Base-by-base conservation (phyloP, 2,888 invertebrate genomes). In the Drosophila testacea region DNA sequence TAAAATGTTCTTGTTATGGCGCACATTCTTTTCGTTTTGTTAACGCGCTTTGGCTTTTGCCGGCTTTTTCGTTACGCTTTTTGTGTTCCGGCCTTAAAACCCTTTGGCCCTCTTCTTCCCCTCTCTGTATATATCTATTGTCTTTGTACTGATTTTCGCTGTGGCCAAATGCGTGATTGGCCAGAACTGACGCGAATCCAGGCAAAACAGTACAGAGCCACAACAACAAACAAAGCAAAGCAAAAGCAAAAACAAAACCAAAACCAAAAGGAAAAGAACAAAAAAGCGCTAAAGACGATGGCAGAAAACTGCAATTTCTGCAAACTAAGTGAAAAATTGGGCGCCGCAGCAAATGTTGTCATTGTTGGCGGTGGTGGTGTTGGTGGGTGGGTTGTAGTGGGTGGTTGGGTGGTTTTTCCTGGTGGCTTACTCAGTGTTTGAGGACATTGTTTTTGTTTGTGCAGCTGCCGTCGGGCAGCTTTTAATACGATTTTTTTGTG, bases 111-210 rank as follows among this genome's bases (percentile, higher is more conserved):
- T 4, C n/a, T 13, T 6, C 41, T 9, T 5, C 13, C 6, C 9
- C 4, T 11, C 71, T 32, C 47, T 42, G 2, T 32, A 7, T 66
- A 4, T 38, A 9, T 66, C 44, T 41, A 47, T 62, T 55, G 50
- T 59, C 60, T 34, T 32, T 78, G 60, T 56, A 54, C 69, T 55
- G 77, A 59, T 60, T 59, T 67, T 52, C 56, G 65, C 56, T 63
- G 64, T 71, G 77, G 70, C 69, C 74, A 69, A 82, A 87, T 69
- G 83, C 85, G 88, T 83, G 83, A 83, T 83, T 88, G 83, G 88
- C 88, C 55, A 44, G 34, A 44, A 56, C 22, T 59, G 57, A 66
- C 75, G 70, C 61, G 67, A 68, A 82, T 68, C 38, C 42, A 28
- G 69, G 48, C 77, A 76, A 68, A 68, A 36, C 48, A 48, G 28